Percentiles rank a stretch among this genome's conserved stretches.
Evolutionary conservation across 2,113 vertebrate genomes (phyloP).

Genomic region (Corapipo altera): DNA sequence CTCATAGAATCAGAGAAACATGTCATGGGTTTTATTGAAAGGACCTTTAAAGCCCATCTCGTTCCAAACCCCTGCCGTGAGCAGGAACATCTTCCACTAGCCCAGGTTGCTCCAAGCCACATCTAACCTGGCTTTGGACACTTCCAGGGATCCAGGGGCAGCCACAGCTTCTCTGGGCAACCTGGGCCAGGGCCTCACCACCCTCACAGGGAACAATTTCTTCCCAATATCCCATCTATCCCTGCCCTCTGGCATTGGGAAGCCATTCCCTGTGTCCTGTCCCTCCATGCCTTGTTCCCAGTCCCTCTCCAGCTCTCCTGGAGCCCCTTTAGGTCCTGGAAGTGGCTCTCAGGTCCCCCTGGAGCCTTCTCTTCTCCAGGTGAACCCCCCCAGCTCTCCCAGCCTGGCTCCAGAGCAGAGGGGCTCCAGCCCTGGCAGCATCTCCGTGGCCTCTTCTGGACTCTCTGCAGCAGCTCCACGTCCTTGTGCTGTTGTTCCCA

Average conservation of each 20-base stretch:
- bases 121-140: accelerated
- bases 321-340: accelerated
- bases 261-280: neutral
- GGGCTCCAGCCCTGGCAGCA: neutral
- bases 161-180: neutral
- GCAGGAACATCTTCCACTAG: accelerated
- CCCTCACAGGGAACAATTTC: accelerated
- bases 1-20: neutral
- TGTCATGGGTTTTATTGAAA: neutral
- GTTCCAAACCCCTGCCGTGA: accelerated
- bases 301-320: neutral
- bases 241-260: neutral
- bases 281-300: neutral
- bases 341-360: neutral
- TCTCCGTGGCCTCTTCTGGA: accelerated
- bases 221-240: accelerated
- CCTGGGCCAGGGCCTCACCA: accelerated
- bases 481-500: neutral
- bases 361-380: neutral
- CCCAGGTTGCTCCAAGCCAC: neutral
- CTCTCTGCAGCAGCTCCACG: neutral
- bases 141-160: neutral
- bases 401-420: neutral
- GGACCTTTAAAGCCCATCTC: neutral
- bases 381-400: neutral